phyloP scores from a whole-genome alignment of 2,888 invertebrate species.

The Azorinus chamasolen region DNA sequence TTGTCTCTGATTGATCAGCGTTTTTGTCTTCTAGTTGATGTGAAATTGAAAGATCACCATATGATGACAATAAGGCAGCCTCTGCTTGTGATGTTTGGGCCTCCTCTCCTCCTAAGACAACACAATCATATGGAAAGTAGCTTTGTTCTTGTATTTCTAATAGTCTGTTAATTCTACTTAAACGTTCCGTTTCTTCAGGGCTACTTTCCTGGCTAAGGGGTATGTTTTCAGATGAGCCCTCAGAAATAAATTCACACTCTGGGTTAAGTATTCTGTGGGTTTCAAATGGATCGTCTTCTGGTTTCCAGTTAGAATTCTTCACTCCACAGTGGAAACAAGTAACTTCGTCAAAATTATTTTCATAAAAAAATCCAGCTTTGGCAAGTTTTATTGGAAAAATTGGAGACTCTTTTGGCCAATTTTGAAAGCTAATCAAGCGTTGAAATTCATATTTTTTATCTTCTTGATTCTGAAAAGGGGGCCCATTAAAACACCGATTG shows the following conservation, averaged over 20 bases:
- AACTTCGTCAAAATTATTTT: slow-evolving; percentile 93
- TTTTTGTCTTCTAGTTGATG: no score
- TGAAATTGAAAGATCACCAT: no score
- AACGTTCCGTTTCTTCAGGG: no score
- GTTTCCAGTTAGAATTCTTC: slow-evolving; percentile 96
- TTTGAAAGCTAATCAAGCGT: slow-evolving; percentile 57
- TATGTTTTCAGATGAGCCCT: slow-evolving; percentile 34
- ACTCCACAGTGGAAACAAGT: slow-evolving; percentile 97
- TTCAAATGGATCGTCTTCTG: slow-evolving; percentile 95
- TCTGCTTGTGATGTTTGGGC: no score
- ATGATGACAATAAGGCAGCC: no score
- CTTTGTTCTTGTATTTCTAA: not conserved
- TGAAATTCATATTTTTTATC: slow-evolving; percentile 62
- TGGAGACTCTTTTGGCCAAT: slow-evolving; percentile 90
- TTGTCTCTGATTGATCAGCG: no score
- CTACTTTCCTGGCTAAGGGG: not conserved
- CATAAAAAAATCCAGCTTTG: slow-evolving; percentile 95
- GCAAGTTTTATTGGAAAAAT: slow-evolving; percentile 88
- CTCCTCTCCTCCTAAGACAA: no score
- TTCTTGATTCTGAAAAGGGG: slow-evolving; percentile 45
- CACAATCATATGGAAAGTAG: no score
- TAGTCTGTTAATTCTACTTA: not conserved
- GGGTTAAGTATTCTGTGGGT: slow-evolving; percentile 91
- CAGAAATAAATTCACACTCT: slow-evolving; percentile 91
- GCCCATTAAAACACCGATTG: slow-evolving; percentile 30